Conservation (phyloP, 2,888 invertebrate genomes). For the Strigamia crassipes region DNA sequence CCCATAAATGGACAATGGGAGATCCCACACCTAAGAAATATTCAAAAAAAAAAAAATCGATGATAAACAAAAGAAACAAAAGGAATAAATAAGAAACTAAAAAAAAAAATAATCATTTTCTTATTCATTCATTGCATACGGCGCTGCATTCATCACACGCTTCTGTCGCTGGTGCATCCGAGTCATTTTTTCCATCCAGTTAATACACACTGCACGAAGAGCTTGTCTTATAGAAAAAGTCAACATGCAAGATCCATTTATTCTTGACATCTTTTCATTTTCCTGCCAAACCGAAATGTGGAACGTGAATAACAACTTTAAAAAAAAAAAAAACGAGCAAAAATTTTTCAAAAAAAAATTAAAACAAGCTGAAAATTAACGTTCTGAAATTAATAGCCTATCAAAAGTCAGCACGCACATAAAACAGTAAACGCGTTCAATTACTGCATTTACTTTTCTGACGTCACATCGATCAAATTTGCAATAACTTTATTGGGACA, state of each 20-base stretch:
- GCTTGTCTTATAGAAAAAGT: not conserved
- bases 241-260: slow-evolving; percentile 27
- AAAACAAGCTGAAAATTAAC: not conserved
- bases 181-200: not conserved
- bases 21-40: not conserved
- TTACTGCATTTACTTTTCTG: too few relatives aligned
- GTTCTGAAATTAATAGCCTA: not conserved
- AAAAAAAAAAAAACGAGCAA: not conserved
- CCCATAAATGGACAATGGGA: not conserved
- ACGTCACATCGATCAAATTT: too few relatives aligned
- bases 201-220: slow-evolving; percentile 4
- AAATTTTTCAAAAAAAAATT: not conserved
- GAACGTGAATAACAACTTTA: slow-evolving; percentile 5
- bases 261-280: slow-evolving; percentile 22
- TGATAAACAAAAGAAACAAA: not conserved
- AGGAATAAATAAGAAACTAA: not conserved
- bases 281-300: not conserved
- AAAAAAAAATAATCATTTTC: not conserved
- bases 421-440: not conserved
- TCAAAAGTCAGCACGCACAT: not conserved
- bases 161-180: not conserved
- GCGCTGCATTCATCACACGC: not conserved
- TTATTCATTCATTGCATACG: not conserved
- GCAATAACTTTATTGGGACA: too few relatives aligned
- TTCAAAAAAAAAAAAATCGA: not conserved